Conservation (phyloP, 2,113 vertebrate genomes). For the Lagopus leucura region DNA sequence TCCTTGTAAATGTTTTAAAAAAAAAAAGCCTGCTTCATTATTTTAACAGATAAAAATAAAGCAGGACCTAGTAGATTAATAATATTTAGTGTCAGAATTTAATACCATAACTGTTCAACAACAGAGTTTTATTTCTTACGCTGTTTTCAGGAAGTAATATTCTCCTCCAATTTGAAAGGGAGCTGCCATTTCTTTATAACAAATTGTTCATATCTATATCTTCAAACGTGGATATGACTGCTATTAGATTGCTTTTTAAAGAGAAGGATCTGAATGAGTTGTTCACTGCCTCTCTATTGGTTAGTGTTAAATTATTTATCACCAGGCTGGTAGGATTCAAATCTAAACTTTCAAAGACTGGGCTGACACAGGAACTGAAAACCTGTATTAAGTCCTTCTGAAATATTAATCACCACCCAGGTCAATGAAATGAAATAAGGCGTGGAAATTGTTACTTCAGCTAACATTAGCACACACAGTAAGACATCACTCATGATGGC, state of each 20-base stretch:
- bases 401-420: conserved; percentile 52
- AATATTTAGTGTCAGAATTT: conserved; percentile 67
- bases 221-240: conserved; percentile 1
- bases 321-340: conserved; percentile 24
- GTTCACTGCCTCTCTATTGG: conserved; percentile 35
- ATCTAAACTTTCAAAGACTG: conserved; percentile 47
- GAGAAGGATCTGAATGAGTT: conserved; percentile 49
- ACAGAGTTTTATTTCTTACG: conserved; percentile 56
- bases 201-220: conserved; percentile 49
- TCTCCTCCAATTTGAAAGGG: conserved; percentile 49
- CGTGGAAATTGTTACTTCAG: conserved; percentile 58
- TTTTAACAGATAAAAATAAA: conserved; percentile 36
- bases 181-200: conserved; percentile 10
- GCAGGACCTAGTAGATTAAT: conserved; percentile 57
- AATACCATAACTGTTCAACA: conserved; percentile 67
- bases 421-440: conserved; percentile 48
- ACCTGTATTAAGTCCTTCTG: background rate
- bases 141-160: conserved; percentile 49
- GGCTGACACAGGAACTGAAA: conserved; percentile 58
- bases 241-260: conserved; percentile 39
- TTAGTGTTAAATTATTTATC: conserved; percentile 63
- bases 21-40: conserved; percentile 27
- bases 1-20: background rate
- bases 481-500: conserved; percentile 52
- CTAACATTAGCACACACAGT: conserved; percentile 19